These are phyloP conservation scores for Otocyon megalotis DNA, from an alignment of 2,113 vertebrate genomes.

Conservation along the genomic window DNA sequence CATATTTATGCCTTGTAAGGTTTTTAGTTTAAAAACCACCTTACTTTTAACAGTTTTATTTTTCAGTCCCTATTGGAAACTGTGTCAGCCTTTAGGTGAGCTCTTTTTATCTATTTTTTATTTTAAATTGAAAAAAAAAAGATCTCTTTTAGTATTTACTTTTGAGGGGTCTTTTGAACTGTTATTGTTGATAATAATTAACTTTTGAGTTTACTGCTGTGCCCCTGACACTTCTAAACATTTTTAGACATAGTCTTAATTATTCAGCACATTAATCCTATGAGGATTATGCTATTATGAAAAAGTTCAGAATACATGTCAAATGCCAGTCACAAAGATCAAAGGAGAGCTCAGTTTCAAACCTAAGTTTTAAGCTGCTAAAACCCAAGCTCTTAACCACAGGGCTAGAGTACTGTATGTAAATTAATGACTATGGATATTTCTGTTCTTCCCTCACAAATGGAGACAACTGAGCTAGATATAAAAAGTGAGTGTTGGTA, in stretches of 20 bases:
- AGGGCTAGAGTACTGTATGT: accelerated
- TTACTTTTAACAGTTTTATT: neutral
- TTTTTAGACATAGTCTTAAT: neutral
- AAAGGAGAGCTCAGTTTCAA: neutral
- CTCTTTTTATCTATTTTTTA: neutral
- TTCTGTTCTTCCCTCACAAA: neutral
- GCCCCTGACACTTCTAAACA: neutral
- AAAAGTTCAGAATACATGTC: neutral
- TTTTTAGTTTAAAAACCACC: neutral
- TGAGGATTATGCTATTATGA: neutral
- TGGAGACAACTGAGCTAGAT: neutral
- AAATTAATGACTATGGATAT: neutral
- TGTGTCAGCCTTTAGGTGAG: neutral
- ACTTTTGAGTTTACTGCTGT: neutral
- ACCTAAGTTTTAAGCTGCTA: neutral
- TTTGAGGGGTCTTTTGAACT: neutral
- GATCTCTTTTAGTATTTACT: neutral
- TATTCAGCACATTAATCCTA: neutral
- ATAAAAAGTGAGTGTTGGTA: neutral
- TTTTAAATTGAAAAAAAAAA: neutral
- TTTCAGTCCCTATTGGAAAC: neutral
- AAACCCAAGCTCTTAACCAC: neutral
- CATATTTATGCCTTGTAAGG: neutral
- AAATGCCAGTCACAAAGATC: neutral
- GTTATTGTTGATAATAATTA: neutral